Percentiles rank a stretch among this genome's conserved stretches.
phyloP scores from a whole-genome alignment of 1,140 invertebrate genomes.

The Calycopis cecrops region DNA sequence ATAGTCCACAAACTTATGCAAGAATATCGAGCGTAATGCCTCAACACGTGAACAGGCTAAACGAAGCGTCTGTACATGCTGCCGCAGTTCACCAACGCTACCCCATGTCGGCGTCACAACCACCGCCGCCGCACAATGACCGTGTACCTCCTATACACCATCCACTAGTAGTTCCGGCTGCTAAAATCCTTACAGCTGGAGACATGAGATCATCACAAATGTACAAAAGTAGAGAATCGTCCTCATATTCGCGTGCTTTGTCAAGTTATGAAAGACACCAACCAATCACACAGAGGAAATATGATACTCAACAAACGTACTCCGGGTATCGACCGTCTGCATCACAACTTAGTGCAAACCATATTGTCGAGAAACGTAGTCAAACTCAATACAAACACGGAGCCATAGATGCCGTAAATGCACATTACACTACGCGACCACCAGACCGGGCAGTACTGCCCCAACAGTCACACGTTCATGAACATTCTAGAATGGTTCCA shows the following conservation, averaged over 20 bases:
- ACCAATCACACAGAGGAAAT: slow-evolving; percentile 48
- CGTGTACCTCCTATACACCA: slow-evolving; percentile 64
- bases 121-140: slow-evolving; percentile 59
- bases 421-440: slow-evolving; percentile 44
- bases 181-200: slow-evolving; percentile 35
- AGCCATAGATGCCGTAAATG: slow-evolving; percentile 40
- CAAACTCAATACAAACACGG: slow-evolving; percentile 52
- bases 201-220: slow-evolving; percentile 44
- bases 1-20: slow-evolving; percentile 61
- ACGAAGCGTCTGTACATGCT: slow-evolving; percentile 47
- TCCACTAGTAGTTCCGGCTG: slow-evolving; percentile 42
- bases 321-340: slow-evolving; percentile 54
- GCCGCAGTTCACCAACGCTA: slow-evolving; percentile 45
- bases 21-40: slow-evolving; percentile 52
- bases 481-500: slow-evolving; percentile 37
- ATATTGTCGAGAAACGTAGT: slow-evolving; percentile 50
- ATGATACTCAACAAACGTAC: slow-evolving; percentile 65
- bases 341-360: slow-evolving; percentile 42
- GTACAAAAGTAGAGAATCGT: slow-evolving; percentile 52
- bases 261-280: slow-evolving; percentile 58
- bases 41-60: slow-evolving; percentile 48
- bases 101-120: slow-evolving; percentile 42
- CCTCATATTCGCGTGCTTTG: slow-evolving; percentile 38
- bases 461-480: slow-evolving; percentile 37
- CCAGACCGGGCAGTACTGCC: slow-evolving; percentile 41